Evolutionary conservation across 1,140 invertebrate genomes (phyloP), one percentile per base, ranked within the genome.

Genomic region (Drosophila auraria): DNA sequence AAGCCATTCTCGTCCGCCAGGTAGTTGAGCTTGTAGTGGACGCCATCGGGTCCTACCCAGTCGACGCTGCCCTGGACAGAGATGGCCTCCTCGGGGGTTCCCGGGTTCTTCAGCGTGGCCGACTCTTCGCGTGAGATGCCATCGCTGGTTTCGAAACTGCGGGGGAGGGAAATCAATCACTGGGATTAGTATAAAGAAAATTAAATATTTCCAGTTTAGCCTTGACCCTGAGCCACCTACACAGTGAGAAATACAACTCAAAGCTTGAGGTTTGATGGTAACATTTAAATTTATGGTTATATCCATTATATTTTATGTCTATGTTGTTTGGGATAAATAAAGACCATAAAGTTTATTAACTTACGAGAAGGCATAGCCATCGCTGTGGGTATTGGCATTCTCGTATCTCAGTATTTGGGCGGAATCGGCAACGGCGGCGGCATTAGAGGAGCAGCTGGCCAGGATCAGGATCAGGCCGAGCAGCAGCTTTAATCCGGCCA

Each of bases 1-100:
- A 96, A 97, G 5, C 96, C 96, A 70, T 96, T 96, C 90, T 96
- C 96, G 83, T 96, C 96, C 27, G 96, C 96, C 40, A 94, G 89
- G 93, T 95, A 97, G 44, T 93, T 95, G 15, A 96, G 93, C 4
- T 94, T 94, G 69, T 95, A 94, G 6, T 94, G 94, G 14, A 94
- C 93, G 7, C 96, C 96, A 84, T 97, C 95, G n/a, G 94, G 94
- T 25, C 94, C 94, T 3, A 94, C 93, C 93, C 96, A 97, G 54
- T 94, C 94, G 94, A 96, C 96, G 20, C 94, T 94, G 40, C 96
- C 96, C 76, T 94, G 94, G 12, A 95, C 95, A 0, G 92, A 92
- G 1, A 95, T 92, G 7, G 93, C 93, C 80, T 95, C 94, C 61
- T 63, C 36, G 15, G 60, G 53, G 9, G 80, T 82, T 73, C 94